phyloP scores from a whole-genome alignment of 2,113 vertebrate species.

The Cyphomyrus discorhynchus region DNA sequence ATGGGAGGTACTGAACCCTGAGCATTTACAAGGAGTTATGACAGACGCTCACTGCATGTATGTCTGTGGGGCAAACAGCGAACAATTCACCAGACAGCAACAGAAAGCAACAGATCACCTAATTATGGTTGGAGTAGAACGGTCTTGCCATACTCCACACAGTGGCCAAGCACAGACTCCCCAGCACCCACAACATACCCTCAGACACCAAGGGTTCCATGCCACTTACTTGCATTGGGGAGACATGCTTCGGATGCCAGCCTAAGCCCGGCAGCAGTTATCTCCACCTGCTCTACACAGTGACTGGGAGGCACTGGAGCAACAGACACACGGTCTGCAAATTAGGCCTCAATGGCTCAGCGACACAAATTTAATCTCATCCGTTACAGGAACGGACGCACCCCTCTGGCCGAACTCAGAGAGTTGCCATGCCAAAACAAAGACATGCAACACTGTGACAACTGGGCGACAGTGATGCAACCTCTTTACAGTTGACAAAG shows the following conservation, averaged over 20 bases:
- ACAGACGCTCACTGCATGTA: not conserved
- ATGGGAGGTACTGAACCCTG: not conserved
- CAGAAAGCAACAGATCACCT: conserved; percentile 1
- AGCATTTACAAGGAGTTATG: not conserved
- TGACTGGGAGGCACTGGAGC: not conserved
- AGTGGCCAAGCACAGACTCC: not conserved
- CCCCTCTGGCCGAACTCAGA: not conserved
- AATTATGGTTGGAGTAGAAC: conserved; percentile 39
- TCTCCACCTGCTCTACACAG: not conserved
- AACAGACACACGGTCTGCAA: not conserved
- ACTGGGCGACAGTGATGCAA: not conserved
- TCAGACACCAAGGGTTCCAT: not conserved
- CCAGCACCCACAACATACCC: not conserved
- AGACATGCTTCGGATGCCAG: not conserved
- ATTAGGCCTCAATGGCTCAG: not conserved
- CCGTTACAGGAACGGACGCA: not conserved
- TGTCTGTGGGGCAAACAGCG: not conserved
- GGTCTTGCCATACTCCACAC: conserved; percentile 45
- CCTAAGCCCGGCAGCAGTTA: not conserved
- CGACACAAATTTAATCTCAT: not conserved
- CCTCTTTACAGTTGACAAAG: not conserved
- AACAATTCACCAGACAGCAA: not conserved
- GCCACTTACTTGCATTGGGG: not conserved
- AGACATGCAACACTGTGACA: not conserved
- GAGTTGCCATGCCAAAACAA: not conserved